Base-by-base conservation (phyloP, 2,797 vertebrate species). In the Trematomus bernacchii region DNA sequence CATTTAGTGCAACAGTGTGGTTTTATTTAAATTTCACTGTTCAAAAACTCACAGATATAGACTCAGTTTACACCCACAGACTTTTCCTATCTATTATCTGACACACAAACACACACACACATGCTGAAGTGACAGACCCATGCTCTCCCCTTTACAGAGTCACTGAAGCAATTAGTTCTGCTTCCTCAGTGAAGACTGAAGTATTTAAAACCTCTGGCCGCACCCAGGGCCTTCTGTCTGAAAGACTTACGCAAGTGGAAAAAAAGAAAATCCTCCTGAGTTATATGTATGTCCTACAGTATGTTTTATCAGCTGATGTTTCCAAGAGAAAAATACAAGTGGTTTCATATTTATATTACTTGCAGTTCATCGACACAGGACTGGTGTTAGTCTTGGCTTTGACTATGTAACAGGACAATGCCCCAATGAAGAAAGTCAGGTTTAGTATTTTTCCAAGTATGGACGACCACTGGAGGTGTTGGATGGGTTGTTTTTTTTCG, bases 161-260 rank as follows among this genome's bases (percentile, higher is more conserved):
- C 82, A 79, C 79, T 90, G 86, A 87, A 85, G 82, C 83, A 89
- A 84, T 91, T 85, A 85, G 72, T 85, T 89, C 75, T 79, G 81
- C 84, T 81, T 82, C 79, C 79, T 84, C 62, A 67, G 76, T 71
- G 62, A 11, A 27, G 27, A 61, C 37, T 73, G 52, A 80, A 84
- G 80, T 79, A 78, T 80, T 79, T 76, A 77, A 81, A 87, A 85
- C 72, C 44, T 82, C 59, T 71, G 76, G 77, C 78, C 58, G 11
- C 84, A 80, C 80, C 84, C 76, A 64, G 15, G 73, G 64, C 43
- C 64, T 47, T 73, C 63, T 60, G 60, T 73, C 59, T 76, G n/a
- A 68, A 18, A 79, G 55, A 78, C 46, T 53, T 54, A 72, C 5
- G 6, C 37, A 57, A 67, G 62, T 23, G 16, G 23, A 79, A 67